These are phyloP conservation scores for Dasypus novemcinctus DNA, from an alignment of 2,113 vertebrate species.

Conservation along the genomic window DNA sequence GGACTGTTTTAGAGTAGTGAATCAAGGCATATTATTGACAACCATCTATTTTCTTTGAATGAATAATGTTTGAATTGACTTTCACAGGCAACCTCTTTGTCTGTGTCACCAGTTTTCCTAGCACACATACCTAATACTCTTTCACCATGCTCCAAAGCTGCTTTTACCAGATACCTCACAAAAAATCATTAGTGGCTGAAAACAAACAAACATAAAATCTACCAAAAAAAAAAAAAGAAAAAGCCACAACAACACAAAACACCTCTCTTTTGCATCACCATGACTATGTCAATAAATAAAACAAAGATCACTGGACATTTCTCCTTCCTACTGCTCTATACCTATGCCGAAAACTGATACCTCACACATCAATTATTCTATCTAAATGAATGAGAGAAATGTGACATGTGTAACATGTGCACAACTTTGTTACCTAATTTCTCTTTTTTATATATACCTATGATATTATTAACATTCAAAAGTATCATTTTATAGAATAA, in stretches of 20 bases:
- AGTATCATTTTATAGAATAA: background rate
- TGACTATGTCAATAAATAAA: background rate
- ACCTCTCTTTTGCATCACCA: background rate
- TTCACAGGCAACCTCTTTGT: background rate
- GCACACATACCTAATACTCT: background rate
- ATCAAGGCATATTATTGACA: background rate
- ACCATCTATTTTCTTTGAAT: background rate
- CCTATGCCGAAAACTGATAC: background rate
- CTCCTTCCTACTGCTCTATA: background rate
- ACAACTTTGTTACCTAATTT: background rate
- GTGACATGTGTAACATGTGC: no score
- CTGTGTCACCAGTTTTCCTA: background rate
- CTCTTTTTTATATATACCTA: background rate
- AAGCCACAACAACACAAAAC: background rate
- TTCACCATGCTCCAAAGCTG: background rate
- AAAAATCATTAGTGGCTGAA: background rate
- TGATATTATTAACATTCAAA: background rate
- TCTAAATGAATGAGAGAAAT: background rate
- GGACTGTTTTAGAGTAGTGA: background rate
- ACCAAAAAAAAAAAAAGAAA: no score
- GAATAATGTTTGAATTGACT: background rate
- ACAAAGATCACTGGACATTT: background rate
- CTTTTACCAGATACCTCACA: background rate
- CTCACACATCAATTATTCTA: background rate
- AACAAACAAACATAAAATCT: background rate